A percentile compares a stretch with the other conserved stretches of the same genome.
Conservation (phyloP, 2,888 invertebrate species). For the Hirtodrosophila duncani region DNA sequence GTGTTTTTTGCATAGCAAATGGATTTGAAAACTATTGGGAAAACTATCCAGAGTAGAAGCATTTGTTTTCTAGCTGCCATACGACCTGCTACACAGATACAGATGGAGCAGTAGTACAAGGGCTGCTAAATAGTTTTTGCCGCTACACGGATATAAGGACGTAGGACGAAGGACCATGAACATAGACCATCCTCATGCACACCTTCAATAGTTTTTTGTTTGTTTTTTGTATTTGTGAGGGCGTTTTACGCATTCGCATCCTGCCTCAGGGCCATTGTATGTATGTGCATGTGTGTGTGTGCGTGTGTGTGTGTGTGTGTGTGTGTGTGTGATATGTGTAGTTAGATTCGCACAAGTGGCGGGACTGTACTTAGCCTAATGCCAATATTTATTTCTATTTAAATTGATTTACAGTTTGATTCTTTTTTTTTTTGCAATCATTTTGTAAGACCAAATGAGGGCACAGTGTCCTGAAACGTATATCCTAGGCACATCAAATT, state of each 20-base stretch:
- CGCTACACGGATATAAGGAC: no score
- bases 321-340: neutral
- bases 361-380: constrained; percentile 54
- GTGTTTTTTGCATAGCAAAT: constrained; percentile 54
- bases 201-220: no score
- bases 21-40: constrained; percentile 70
- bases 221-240: no score
- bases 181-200: no score
- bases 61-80: constrained; percentile 51
- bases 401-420: constrained; percentile 58
- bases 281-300: constrained; percentile 26
- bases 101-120: no score
- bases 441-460: constrained; percentile 9
- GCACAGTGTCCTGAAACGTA: constrained; percentile 47
- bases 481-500: no score
- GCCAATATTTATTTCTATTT: constrained; percentile 48
- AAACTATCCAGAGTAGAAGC: constrained; percentile 70
- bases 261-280: no score
- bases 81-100: no score
- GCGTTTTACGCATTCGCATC: no score
- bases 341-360: constrained; percentile 29
- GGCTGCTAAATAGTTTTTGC: no score
- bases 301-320: neutral
- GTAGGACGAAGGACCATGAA: no score
- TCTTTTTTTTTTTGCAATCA: constrained; percentile 2